These are phyloP conservation scores for Hydra vulgaris DNA, from an alignment of 30 jellyfish, hydroid and myxozoan species.

Conservation along the genomic window DNA sequence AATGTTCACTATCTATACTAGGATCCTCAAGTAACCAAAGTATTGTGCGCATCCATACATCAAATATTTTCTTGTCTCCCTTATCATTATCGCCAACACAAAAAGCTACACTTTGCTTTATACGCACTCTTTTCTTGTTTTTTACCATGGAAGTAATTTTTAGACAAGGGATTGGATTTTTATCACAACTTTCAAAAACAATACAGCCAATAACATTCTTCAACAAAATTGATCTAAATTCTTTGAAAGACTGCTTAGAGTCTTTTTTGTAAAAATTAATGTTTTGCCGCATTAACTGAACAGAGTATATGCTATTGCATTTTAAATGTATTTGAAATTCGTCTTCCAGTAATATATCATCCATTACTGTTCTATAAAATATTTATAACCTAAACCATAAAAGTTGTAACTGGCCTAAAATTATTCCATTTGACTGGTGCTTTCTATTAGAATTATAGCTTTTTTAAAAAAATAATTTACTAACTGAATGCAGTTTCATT, in stretches of 20 bases:
- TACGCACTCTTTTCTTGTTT: slow-evolving; percentile 31
- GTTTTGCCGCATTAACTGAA: slow-evolving; percentile 46
- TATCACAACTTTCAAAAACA: slow-evolving; percentile 39
- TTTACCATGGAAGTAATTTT: slow-evolving; percentile 35
- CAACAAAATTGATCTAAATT: slow-evolving; percentile 40
- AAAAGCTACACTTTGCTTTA: slow-evolving; percentile 30
- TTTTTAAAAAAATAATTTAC: too few species aligned
- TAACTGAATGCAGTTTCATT: too few species aligned
- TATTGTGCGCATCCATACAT: slow-evolving; percentile 77
- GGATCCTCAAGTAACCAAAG: slow-evolving; percentile 66
- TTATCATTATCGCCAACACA: slow-evolving; percentile 53
- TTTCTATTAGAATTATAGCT: too few species aligned
- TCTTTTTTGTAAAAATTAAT: slow-evolving; percentile 38
- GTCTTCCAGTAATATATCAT: slow-evolving; percentile 49
- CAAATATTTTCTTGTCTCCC: slow-evolving; percentile 44
- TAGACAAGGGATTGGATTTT: slow-evolving; percentile 40
- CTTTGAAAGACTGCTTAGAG: slow-evolving; percentile 25
- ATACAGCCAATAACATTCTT: slow-evolving; percentile 55
- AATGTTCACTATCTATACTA: slow-evolving; percentile 16
- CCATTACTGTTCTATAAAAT: slow-evolving; percentile 31
- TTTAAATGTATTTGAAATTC: slow-evolving; percentile 56
- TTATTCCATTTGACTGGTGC: too few species aligned
- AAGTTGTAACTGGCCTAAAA: too few species aligned
- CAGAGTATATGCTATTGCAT: slow-evolving; percentile 25
- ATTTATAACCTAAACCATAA: too few species aligned